Base-by-base conservation (phyloP, 2,113 vertebrate species). In the Amblyornis subalaris region DNA sequence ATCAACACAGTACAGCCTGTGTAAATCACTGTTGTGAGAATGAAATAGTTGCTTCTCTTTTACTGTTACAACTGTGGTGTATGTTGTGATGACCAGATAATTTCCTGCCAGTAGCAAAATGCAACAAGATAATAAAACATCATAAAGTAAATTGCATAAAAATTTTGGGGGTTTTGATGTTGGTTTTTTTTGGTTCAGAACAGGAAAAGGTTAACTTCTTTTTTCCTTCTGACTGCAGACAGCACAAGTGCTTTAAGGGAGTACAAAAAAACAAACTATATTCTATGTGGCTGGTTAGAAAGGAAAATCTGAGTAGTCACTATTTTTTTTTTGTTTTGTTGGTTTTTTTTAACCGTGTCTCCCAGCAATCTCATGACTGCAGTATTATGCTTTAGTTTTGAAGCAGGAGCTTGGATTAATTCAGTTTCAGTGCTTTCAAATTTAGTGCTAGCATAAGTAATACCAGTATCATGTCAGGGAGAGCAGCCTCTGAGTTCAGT, bases 281-380 rank as follows among this genome's bases (percentile, higher is more conserved):
- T 87, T 94, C 70, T 61, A 3, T 78, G 62, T 85, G 54, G 22
- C 65, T 74, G 54, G n/a, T 75, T 89, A 61, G 38, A 78, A 89
- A 69, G 85, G 93, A 95, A 96, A 85, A 89, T 87, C 58, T 88
- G 81, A 82, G 36, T 55, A 64, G 65, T 89, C 57, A 53, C 36
- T 40, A 25, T 50, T 50, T 64, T 55, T 51, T 21, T 51, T 82
- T 53, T 33, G 10, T 62, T 78, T 65, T 35, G 9, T 35, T 72
- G 50, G 2, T 0, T 0, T n/a, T 64, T 57, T 53, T 36, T 51
- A 55, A 44, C 16, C 36, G 5, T 60, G 36, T 79, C 40, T 94
- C 74, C 40, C 77, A 58, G 25, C 50, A 69, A 14, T 89, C 51
- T 90, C 31, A 24, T 45, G 58, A 28, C 50, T 38, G 0, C 42